Evolutionary conservation across 2,797 vertebrate species (phyloP).

Genomic region (Bryconaethiops microstoma): DNA sequence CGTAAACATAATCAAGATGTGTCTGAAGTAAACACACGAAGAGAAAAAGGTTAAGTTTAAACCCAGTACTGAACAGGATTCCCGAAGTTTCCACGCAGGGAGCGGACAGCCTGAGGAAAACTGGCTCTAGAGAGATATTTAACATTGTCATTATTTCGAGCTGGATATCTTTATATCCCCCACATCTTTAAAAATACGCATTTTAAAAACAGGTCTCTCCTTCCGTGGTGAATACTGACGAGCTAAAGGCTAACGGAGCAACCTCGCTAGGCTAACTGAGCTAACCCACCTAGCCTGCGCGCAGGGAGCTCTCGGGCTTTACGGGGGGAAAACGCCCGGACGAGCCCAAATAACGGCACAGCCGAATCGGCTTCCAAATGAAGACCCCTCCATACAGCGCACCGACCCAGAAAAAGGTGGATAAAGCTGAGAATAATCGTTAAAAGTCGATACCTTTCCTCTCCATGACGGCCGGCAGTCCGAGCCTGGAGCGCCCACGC

Average conservation of each 20-base stretch:
- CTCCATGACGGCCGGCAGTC: conserved; percentile 79
- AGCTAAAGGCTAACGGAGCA: not conserved
- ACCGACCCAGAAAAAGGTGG: not conserved
- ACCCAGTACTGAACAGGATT: too few relatives aligned
- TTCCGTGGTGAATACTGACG: not conserved
- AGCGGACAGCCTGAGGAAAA: conserved; percentile 21
- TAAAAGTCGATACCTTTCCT: conserved; percentile 79
- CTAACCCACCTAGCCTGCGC: not conserved
- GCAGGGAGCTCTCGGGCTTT: conserved; percentile 10
- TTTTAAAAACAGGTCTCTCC: too few relatives aligned
- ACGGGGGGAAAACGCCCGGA: not conserved
- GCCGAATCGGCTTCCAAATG: not conserved
- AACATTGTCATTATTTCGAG: too few relatives aligned
- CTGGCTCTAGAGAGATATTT: not conserved
- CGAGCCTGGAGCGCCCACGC: conserved; percentile 64
- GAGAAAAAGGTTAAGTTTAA: too few relatives aligned
- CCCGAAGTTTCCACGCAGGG: conserved; percentile 47
- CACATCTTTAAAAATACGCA: too few relatives aligned
- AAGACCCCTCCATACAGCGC: not conserved
- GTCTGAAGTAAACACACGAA: too few relatives aligned
- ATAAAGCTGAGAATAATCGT: conserved; percentile 1
- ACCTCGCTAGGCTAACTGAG: conserved; percentile 6
- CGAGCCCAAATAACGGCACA: not conserved
- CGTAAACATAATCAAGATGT: too few relatives aligned
- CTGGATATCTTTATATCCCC: too few relatives aligned